A percentile compares a stretch with the other conserved stretches of the same genome.
Evolutionary conservation across 2,113 vertebrate species (phyloP).

Genomic region (Chaenocephalus aceratus): DNA sequence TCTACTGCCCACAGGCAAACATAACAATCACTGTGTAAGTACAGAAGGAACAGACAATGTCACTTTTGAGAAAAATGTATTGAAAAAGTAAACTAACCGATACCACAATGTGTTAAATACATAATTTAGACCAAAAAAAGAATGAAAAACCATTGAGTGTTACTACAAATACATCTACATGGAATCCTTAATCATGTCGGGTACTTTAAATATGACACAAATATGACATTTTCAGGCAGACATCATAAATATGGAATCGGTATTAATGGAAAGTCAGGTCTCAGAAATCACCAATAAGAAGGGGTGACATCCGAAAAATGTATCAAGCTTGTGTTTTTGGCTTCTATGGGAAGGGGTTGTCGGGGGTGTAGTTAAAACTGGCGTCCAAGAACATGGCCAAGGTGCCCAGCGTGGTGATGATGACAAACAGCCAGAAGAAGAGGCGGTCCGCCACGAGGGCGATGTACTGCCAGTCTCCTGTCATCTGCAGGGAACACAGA

Average conservation of each 20-base stretch:
- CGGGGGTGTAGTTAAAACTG: constrained; percentile 89
- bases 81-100: constrained; percentile 35
- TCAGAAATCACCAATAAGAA: constrained; percentile 26
- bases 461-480: constrained; percentile 93
- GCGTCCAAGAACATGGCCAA: constrained; percentile 92
- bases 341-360: constrained; percentile 88
- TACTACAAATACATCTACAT: background rate
- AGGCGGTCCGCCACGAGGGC: constrained; percentile 92
- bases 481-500: constrained; percentile 82
- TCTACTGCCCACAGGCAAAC: constrained; percentile 34
- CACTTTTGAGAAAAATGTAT: constrained; percentile 28
- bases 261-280: constrained; percentile 38
- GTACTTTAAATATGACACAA: background rate
- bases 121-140: constrained; percentile 12
- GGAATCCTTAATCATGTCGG: background rate
- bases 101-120: constrained; percentile 2
- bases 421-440: constrained; percentile 91
- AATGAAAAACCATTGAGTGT: background rate
- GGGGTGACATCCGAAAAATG: background rate
- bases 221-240: background rate
- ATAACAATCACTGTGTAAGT: constrained; percentile 16
- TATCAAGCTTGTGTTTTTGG: constrained; percentile 12
- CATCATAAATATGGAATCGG: constrained; percentile 33
- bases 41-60: background rate
- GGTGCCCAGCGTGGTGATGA: constrained; percentile 91